Evolutionary conservation across 1,140 invertebrate genomes (phyloP).

Genomic region (Cotesia vestalis): DNA sequence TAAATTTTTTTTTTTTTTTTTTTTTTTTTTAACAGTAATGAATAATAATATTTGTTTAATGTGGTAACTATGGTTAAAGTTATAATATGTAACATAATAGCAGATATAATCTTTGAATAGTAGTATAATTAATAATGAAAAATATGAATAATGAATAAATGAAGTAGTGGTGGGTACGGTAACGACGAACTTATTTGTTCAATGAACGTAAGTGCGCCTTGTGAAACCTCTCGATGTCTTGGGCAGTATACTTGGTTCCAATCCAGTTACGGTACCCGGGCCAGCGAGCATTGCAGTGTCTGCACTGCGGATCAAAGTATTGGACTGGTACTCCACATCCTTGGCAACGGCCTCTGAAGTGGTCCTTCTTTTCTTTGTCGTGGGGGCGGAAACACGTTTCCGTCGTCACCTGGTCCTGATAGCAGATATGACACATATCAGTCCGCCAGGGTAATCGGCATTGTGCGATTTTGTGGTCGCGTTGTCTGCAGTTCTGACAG

Average conservation of each 20-base stretch:
- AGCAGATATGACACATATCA: conserved; percentile 9
- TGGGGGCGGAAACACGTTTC: conserved; percentile 6
- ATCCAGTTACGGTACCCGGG: not conserved
- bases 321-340: not conserved
- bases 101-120: too few species aligned
- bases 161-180: too few species aligned
- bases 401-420: conserved; percentile 1
- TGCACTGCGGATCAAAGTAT: not conserved
- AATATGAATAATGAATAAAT: too few species aligned
- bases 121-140: too few species aligned
- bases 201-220: too few species aligned
- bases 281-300: not conserved
- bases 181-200: too few species aligned
- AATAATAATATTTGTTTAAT: too few species aligned
- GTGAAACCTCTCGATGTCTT: not conserved
- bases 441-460: not conserved
- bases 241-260: not conserved
- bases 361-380: not conserved
- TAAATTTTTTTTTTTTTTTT: too few species aligned
- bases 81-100: too few species aligned
- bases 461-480: not conserved
- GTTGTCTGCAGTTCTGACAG: conserved; percentile 1
- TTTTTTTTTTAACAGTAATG: too few species aligned
- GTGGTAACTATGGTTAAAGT: too few species aligned
- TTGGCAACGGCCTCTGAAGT: too few species aligned